Base-by-base conservation (phyloP, 2,888 invertebrate genomes). In the Heliconius hortense region DNA sequence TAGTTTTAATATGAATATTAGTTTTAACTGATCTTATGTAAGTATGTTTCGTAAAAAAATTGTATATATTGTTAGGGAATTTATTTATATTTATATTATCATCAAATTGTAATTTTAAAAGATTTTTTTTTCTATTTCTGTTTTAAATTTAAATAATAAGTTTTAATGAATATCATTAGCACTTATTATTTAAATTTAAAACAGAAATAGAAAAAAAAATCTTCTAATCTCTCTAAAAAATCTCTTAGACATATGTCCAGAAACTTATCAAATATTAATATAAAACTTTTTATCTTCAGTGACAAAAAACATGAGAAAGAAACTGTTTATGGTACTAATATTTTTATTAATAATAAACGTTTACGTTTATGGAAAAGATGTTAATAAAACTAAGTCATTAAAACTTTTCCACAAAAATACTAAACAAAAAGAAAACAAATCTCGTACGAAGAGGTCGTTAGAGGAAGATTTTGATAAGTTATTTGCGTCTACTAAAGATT, bases 391-490 rank as follows among this genome's bases (percentile, higher is more conserved):
- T 5, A 90, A 89, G 80, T 76, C 63, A 39, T 79, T 77, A 43
- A 88, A 87, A 82, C 31, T 77, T 5, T 77, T 39, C 21, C 78
- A 84, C 72, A 86, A 87, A 76, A 87, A 83, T 72, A 68, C 78
- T 11, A 88, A 87, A 81, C 82, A 82, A 21, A 88, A 88, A 78
- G 48, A 79, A 56, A 82, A 79, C 11, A 81, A 79, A 63, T 87
- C 85, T 24, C 88, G 93, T 3, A 60, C 82, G 8, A 93, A 90
- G 80, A 84, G 93, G 77, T 89, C 91, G 1, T 56, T 88, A 2
- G 81, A 83, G 26, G 85, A 86, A 68, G 86, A 86, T 43, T 85
- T 86, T 0, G 87, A 86, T 10, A 84, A 80, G 72, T 24, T 84
- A 79, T 80, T 79, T 81, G 11, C 81, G 80, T 63, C 82, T 80